Evolutionary conservation across 2,797 vertebrate species (phyloP), one percentile per base, ranked within the genome.

Genomic region (Delichon dasypus): DNA sequence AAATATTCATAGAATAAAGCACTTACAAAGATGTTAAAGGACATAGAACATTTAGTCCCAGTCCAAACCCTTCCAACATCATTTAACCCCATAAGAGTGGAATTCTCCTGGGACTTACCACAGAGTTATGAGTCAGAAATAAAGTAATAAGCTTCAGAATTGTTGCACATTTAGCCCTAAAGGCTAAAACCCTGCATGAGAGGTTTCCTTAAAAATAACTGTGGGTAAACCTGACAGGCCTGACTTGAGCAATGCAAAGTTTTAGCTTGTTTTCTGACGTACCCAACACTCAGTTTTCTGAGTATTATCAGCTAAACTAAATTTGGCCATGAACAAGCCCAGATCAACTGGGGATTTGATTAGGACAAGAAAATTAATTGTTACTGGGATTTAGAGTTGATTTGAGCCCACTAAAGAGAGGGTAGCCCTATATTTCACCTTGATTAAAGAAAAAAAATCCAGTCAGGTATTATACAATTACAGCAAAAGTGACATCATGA

Each of bases 331-430:
- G 25, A 77, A 68, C 42, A 88, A 74, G 42, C 32, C 36, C 54
- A 42, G 38, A 68, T 76, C 60, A 70, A 30, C 53, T 19, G 18
- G 40, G 62, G 62, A 83, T 94, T 96, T 6, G 8, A 86, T 93
- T 77, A 86, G 47, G 84, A 90, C 78, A 96, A 84, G 53, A 85
- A 97, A 96, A 97, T 91, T 78, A 84, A 89, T 95, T 93, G 88
- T 94, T 79, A 53, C 32, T 73, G 83, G 93, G 93, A 94, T 42
- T 91, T 86, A 66, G 75, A 84, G 73, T 85, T 93, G 55, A 74
- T 86, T 74, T 89, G 88, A 95, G 40, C 83, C 47, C 51, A 34
- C 80, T 85, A 51, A 92, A 85, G 79, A 78, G 42, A 88, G 20
- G 3, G 18, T 51, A 87, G 80, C 76, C 34, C 55, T 92, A 26